Evolutionary conservation across 1,140 invertebrate genomes (phyloP), one percentile per base, ranked within the genome.

Genomic region (Wiebesia pumilae): DNA sequence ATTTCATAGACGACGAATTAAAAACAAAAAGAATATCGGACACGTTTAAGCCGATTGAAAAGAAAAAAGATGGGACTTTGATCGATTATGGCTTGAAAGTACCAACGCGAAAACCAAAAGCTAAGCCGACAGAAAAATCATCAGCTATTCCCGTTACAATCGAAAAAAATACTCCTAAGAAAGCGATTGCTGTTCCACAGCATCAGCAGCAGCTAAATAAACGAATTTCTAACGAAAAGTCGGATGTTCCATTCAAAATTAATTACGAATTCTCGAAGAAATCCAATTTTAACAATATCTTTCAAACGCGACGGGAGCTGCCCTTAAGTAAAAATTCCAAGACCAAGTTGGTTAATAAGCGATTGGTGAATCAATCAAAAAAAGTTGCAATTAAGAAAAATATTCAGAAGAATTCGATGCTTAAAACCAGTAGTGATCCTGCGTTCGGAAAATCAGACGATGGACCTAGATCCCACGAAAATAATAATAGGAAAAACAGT

Each of bases 21-120:
- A 75, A 30, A 58, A n/a, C 65, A 0, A 67, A 75, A 84, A 58
- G 16, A 33, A 35, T 83, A 35, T 47, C 71, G 35, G 38, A 85
- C 33, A 10, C 54, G 0, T 75, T 90, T 73, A 90, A 89, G 77
- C 88, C 90, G 12, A 90, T 90, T 16, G 88, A 90, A 75, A 91
- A 90, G 80, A 89, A 54, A 14, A 81, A 90, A 27, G 89, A 90
- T 9, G 88, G 84, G 0, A 90, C 86, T n/a, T 77, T 90, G 73
- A 90, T 90, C 3, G 90, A 92, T 87, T 90, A 90, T 51, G 89
- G 88, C 0, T 21, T 90, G 14, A 90, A 84, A 30, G 81, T 91
- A 19, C 47, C 87, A 6, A 90, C 88, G 54, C 87, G 87, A 43
- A 88, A 88, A 40, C 82, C 87, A 33, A 87, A 67, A 67, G 38